Evolutionary conservation across 1,140 invertebrate genomes (phyloP), one percentile per base, ranked within the genome.

Genomic region (Drosophila guanche): DNA sequence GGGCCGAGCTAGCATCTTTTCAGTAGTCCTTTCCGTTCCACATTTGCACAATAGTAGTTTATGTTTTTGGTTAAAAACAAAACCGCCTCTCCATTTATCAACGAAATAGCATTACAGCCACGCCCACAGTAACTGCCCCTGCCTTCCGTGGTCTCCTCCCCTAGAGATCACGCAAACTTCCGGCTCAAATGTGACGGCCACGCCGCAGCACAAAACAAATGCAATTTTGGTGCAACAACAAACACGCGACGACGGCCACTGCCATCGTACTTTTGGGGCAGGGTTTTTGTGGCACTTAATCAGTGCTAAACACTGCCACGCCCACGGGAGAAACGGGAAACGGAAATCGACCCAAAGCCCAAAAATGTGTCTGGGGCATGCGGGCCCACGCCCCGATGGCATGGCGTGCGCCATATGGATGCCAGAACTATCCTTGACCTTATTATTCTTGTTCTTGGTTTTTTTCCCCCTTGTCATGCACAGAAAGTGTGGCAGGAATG

Each of bases 381-480:
- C 16, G 7, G 14, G 10, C 25, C 6, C 10, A 14, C n/a, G 10
- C 33, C 10, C 1, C 1, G 23, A 50, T 42, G 23, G 45, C 43
- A 47, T 53, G 51, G 43, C 41, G 40, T 37, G 33, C 33, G 33
- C 33, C 33, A 37, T 37, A 37, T 37, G 33, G 33, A 12, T 37
- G 33, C 33, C 55, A 60, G 53, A 53, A 72, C 67, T 67, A 79
- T 79, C 79, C 79, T 84, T 84, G 79, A 84, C 79, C 79, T 65
- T 76, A 76, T 70, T 83, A 45, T 14, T 27, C 40, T 27, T 27
- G 23, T 29, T 51, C 33, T 60, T 22, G 41, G 29, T 40, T 56
- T 43, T 60, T 59, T 46, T 40, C 42, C 16, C 55, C 66, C 71
- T 79, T 80, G 56, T 68, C 53, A 66, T 71, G 61, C 37, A 47